These are phyloP conservation scores for Megaceryle torquata DNA, from an alignment of 2,113 vertebrate genomes.

Conservation along the genomic window DNA sequence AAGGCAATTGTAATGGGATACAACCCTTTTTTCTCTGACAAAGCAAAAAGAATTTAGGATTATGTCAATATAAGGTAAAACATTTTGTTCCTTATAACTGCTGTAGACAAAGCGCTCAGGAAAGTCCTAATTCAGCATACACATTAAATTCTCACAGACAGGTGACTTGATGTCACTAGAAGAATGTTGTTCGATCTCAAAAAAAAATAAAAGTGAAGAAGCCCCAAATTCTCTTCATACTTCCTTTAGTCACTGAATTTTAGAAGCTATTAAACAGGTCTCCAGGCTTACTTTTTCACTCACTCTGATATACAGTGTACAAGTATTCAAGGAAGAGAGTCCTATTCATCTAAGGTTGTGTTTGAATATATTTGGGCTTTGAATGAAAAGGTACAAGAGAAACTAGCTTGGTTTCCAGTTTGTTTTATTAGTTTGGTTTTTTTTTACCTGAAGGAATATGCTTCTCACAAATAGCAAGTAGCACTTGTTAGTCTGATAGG, in stretches of 20 bases:
- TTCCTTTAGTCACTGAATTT: not conserved
- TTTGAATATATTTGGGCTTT: not conserved
- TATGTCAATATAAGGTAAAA: not conserved
- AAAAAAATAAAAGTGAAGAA: not conserved
- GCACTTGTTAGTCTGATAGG: not conserved
- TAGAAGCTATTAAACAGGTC: not conserved
- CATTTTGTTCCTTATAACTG: not conserved
- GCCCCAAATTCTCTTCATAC: not conserved
- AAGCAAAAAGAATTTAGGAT: not conserved
- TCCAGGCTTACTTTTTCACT: not conserved
- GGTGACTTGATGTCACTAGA: not conserved
- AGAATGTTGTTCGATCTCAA: not conserved
- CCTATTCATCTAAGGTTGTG: not conserved
- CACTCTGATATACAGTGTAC: not conserved
- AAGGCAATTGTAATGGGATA: not conserved
- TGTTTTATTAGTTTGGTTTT: too few relatives aligned
- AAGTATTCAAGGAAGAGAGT: not conserved
- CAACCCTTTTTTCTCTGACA: not conserved
- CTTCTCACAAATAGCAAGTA: not conserved
- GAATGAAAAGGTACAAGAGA: not conserved
- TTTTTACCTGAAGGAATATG: not conserved
- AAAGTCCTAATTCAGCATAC: not conserved
- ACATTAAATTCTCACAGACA: not conserved
- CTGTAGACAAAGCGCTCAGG: not conserved
- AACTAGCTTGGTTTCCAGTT: too few relatives aligned